These are phyloP conservation scores for Drosophila carrolli DNA, from an alignment of 1,140 invertebrate species.

Conservation along the genomic window DNA sequence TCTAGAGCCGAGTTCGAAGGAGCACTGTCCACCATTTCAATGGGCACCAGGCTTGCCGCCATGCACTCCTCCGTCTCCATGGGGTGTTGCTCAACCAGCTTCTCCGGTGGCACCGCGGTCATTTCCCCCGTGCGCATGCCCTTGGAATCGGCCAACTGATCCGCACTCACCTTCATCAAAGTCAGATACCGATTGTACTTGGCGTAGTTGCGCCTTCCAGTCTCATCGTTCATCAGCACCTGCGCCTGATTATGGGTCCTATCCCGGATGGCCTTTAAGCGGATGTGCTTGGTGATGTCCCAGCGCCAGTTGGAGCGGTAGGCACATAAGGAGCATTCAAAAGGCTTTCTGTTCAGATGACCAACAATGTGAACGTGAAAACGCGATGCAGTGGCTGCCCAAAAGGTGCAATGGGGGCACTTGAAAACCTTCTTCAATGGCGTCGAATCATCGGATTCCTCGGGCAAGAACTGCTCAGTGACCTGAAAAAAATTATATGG, in stretches of 20 bases:
- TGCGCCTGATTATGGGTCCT: constrained; percentile 90
- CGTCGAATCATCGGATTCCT: constrained; percentile 77
- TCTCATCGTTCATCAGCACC: constrained; percentile 95
- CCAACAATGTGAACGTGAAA: constrained; percentile 97
- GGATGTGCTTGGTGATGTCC: constrained; percentile 98
- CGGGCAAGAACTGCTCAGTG: constrained; percentile 69
- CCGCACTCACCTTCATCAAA: constrained; percentile 86
- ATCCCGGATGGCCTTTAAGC: constrained; percentile 93
- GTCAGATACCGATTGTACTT: constrained; percentile 95
- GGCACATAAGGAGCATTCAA: constrained; percentile 96
- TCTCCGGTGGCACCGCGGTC: constrained; percentile 35
- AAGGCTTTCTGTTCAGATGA: constrained; percentile 96
- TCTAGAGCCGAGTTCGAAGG: constrained; percentile 26
- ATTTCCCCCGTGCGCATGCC: constrained; percentile 71
- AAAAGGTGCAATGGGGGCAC: constrained; percentile 95
- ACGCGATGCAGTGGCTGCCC: constrained; percentile 94
- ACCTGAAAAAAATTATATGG: constrained; percentile 43
- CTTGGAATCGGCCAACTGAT: constrained; percentile 71
- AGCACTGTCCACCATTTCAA: background rate
- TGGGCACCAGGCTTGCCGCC: background rate
- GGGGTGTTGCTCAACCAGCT: constrained; percentile 4
- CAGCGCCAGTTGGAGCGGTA: constrained; percentile 97
- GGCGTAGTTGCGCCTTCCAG: constrained; percentile 94
- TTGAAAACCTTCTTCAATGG: constrained; percentile 90
- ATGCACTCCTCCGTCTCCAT: constrained; percentile 6